Base-by-base conservation (phyloP, 2,113 vertebrate genomes). In the Thamnophis sirtalis region DNA sequence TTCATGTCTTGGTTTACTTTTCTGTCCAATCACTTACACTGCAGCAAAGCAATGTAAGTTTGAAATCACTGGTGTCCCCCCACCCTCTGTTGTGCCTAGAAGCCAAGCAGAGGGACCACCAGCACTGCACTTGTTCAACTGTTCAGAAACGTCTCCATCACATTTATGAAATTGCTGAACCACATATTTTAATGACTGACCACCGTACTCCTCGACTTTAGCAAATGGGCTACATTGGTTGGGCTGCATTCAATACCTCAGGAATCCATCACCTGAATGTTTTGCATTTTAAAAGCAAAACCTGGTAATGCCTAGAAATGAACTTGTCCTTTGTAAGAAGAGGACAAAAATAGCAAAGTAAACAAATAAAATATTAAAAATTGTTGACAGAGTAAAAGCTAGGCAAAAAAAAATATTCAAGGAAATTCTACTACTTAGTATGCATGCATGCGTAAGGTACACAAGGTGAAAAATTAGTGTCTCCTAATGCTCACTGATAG, bases 371-470 rank as follows among this genome's bases (percentile, higher is more conserved):
- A 49, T 49, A 33, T 19, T 3, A 92, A 90, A 86, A 84, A 93
- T 84, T 28, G 49, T 2, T 26, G 1, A 0, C 33, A 10, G 85
- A 92, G 91, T 0, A 94, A 91, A 94, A 63, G 10, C 91, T 89
- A 50, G 86, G 56, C 53, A 15, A 84, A 88, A 89, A 87, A 87
- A 93, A 2, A 33, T 92, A 89, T 7, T 87, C 3, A n/a, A 26
- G 80, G 50, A 54, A 1, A 7, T 19, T 43, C 92, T 80, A 90
- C 73, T 92, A 54, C 80, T 84, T 89, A 84, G 0, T 89, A 80
- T 80, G 33, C 17, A 94, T 93, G 93, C 2, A 86, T 84, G 26
- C 0, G 92, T 92, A 93, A 53, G 84, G 87, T 43, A 90, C 3
- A 9, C 0, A 24, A 88, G 68, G 68, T 38, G 11, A 93, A 91